phyloP scores from a whole-genome alignment of 2,888 invertebrate genomes.

The Scaeva pyrastri region DNA sequence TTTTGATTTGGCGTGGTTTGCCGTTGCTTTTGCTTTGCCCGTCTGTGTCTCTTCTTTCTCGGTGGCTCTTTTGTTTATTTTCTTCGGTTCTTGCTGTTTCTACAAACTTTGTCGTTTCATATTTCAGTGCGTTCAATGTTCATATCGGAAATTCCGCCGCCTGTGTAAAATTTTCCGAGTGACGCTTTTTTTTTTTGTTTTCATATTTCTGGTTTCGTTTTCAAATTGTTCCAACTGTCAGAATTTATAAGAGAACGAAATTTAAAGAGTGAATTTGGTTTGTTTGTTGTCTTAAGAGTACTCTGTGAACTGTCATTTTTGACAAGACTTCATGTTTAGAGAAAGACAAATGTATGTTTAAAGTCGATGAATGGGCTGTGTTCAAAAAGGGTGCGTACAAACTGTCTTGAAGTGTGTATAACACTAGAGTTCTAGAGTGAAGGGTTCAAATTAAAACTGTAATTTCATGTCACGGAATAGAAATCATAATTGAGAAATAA shows the following conservation, averaged over 20 bases:
- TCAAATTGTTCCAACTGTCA: conserved; percentile 36
- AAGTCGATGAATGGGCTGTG: background rate
- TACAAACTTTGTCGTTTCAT: conserved; percentile 32
- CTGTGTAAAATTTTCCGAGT: conserved; percentile 48
- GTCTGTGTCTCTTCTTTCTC: background rate
- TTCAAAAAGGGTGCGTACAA: background rate
- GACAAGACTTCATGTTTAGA: background rate
- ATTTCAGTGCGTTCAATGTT: conserved; percentile 9
- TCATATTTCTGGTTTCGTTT: conserved; percentile 49
- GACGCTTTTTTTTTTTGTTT: conserved; percentile 37
- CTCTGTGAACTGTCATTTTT: background rate
- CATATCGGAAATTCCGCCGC: conserved; percentile 10
- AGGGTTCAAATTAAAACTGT: too few relatives aligned
- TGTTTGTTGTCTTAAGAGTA: conserved; percentile 36
- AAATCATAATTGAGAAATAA: too few relatives aligned
- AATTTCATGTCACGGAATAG: too few relatives aligned
- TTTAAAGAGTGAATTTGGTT: background rate
- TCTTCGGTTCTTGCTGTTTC: conserved; percentile 16
- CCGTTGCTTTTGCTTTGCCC: conserved; percentile 41
- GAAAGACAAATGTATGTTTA: background rate
- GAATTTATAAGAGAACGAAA: background rate
- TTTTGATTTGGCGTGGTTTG: conserved; percentile 74
- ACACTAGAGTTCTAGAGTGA: too few relatives aligned
- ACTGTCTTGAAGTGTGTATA: background rate
- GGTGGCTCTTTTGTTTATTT: conserved; percentile 44